Evolutionary conservation across 2,113 vertebrate species (phyloP).

Genomic region (Bos taurus): DNA sequence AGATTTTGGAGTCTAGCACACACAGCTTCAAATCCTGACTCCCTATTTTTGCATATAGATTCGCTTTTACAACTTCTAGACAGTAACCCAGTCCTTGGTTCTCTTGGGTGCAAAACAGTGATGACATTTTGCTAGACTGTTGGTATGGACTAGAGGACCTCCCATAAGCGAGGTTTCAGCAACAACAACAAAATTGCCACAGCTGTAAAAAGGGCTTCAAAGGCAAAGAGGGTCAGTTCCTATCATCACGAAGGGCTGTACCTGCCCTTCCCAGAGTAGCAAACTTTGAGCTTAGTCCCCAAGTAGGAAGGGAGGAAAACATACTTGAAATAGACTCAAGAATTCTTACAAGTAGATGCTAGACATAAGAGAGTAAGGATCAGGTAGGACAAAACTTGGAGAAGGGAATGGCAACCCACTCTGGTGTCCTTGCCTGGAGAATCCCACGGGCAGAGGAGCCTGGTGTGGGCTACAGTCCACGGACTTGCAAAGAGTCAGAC

Average conservation of each 20-base stretch:
- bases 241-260: no score
- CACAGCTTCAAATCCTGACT: not conserved
- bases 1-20: not conserved
- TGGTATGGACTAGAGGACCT: not conserved
- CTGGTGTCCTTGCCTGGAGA: not conserved
- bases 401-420: not conserved
- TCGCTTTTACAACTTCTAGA: not conserved
- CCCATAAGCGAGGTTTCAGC: accelerated
- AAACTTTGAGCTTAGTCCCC: not conserved
- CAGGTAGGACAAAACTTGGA: not conserved
- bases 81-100: not conserved
- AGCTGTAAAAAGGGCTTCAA: not conserved
- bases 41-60: not conserved
- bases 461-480: not conserved
- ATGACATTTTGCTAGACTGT: not conserved
- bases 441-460: not conserved
- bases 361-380: not conserved
- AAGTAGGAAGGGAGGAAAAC: not conserved
- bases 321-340: not conserved
- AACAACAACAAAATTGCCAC: not conserved
- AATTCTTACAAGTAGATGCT: not conserved
- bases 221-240: not conserved
- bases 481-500: not conserved
- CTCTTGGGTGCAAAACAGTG: not conserved
- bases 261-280: no score